A percentile compares a stretch with the other conserved stretches of the same genome.
Evolutionary conservation across 2,888 invertebrate species (phyloP).

Genomic region (Drosophila nigritarsus): DNA sequence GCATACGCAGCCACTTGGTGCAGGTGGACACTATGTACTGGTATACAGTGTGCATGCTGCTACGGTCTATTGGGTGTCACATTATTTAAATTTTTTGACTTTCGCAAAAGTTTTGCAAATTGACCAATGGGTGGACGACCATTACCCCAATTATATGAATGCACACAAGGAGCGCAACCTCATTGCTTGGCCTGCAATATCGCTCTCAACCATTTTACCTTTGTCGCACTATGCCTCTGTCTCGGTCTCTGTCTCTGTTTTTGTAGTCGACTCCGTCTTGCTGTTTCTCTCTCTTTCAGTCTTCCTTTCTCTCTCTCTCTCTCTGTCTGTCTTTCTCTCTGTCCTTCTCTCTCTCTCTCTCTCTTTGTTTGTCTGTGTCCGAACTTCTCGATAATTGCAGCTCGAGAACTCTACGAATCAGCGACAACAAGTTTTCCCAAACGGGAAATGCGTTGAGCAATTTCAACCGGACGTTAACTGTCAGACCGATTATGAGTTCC

Average conservation of each 20-base stretch:
- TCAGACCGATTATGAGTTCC: constrained; percentile 49
- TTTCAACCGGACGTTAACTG: constrained; percentile 75
- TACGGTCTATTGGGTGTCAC: constrained; percentile 12
- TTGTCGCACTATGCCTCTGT: background rate
- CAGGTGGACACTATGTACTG: constrained; percentile 6
- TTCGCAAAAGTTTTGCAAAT: constrained; percentile 38
- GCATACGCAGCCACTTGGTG: constrained; percentile 24
- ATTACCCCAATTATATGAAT: constrained; percentile 70
- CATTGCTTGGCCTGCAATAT: constrained; percentile 34
- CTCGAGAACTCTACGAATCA: constrained; percentile 45
- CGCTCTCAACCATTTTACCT: background rate
- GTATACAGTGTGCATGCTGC: background rate
- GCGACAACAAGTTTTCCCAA: constrained; percentile 26
- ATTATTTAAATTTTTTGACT: constrained; percentile 17
- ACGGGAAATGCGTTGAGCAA: constrained; percentile 69
- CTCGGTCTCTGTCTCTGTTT: background rate
- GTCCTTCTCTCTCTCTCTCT: background rate
- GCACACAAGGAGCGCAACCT: constrained; percentile 35
- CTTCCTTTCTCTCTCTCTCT: background rate
- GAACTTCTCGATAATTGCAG: constrained; percentile 77
- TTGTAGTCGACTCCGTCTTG: background rate
- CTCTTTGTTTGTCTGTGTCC: constrained; percentile 14
- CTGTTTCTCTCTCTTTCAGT: background rate
- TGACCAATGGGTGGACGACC: constrained; percentile 19
- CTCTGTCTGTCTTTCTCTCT: constrained; percentile 4